Conservation (phyloP, 2,888 invertebrate genomes). For the Tipula helvola region DNA sequence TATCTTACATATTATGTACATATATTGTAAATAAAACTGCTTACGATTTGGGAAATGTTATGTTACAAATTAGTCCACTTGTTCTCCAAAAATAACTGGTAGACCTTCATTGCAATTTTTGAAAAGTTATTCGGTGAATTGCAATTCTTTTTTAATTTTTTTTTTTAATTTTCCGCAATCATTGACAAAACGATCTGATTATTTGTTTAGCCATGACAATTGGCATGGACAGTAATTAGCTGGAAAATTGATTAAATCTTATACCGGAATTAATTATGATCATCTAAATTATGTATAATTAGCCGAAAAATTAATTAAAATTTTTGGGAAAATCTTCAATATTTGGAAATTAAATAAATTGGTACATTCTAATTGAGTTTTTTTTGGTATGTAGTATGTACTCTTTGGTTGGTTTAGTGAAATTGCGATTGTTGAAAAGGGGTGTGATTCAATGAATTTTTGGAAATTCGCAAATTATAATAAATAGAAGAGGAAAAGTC, state of each 20-base stretch:
- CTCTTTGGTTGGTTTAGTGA: neutral
- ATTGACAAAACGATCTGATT: neutral
- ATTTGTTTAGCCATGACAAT: too few species aligned
- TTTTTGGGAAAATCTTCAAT: neutral
- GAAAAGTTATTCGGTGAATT: neutral
- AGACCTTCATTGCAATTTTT: neutral
- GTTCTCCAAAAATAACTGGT: neutral
- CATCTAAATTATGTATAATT: neutral
- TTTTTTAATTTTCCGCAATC: neutral
- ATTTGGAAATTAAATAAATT: neutral
- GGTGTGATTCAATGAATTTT: neutral
- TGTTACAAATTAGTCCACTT: neutral
- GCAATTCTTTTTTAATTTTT: neutral
- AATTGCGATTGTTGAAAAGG: neutral
- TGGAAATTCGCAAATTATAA: neutral
- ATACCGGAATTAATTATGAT: neutral
- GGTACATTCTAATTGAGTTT: neutral
- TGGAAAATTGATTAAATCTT: neutral
- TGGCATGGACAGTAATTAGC: neutral
- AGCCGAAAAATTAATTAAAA: neutral
- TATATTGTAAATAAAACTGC: too few species aligned
- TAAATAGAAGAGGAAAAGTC: neutral
- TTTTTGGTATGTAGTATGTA: neutral
- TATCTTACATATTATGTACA: neutral
- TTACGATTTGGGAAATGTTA: neutral